phyloP scores from a whole-genome alignment of 2,888 invertebrate species.

The Ctena decussata region DNA sequence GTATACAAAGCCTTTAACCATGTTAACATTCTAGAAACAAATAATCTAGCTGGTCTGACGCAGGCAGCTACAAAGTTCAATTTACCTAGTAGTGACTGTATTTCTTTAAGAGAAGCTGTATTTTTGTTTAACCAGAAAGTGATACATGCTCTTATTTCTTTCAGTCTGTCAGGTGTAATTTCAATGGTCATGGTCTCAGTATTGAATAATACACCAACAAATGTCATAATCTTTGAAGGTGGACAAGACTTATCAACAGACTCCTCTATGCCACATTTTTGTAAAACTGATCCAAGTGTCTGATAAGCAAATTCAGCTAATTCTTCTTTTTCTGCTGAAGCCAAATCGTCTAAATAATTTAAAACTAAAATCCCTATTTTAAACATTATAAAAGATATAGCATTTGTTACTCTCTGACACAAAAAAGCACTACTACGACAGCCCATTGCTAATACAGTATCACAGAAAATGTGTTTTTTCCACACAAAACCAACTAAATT shows the following conservation, averaged over 20 bases:
- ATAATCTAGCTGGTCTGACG: slow-evolving; percentile 23
- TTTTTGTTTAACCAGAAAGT: slow-evolving; percentile 7
- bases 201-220: too few relatives aligned
- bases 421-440: not conserved
- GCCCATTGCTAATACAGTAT: not conserved
- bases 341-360: not conserved
- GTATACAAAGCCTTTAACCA: slow-evolving; percentile 5
- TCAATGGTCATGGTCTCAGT: slow-evolving; percentile 13
- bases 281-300: not conserved
- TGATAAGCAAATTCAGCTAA: not conserved
- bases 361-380: too few relatives aligned
- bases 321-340: slow-evolving; percentile 10
- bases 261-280: slow-evolving; percentile 19
- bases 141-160: not conserved
- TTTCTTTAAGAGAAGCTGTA: slow-evolving; percentile 15
- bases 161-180: not conserved
- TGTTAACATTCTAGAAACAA: slow-evolving; percentile 16
- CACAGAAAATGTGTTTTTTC: slow-evolving; percentile 1
- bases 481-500: not conserved
- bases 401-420: not conserved
- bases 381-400: too few relatives aligned
- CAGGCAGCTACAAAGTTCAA: slow-evolving; percentile 39
- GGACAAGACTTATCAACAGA: not conserved
- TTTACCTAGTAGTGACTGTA: slow-evolving; percentile 32
- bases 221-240: slow-evolving; percentile 1